These are phyloP conservation scores for Caranx melampygus DNA, from an alignment of 2,113 vertebrate species.

Conservation along the genomic window DNA sequence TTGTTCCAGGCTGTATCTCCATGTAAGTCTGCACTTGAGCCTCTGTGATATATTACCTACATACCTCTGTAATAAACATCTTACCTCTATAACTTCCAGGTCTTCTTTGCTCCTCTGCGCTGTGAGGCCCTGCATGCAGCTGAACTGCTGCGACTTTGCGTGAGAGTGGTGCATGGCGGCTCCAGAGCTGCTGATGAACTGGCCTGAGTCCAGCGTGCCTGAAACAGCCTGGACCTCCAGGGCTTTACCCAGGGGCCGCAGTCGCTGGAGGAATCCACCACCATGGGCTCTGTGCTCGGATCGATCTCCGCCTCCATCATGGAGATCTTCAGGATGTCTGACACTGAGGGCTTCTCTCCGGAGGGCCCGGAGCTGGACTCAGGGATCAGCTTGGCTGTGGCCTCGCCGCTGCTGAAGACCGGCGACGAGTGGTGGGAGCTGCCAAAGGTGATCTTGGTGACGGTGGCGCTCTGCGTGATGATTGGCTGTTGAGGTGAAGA, in stretches of 20 bases:
- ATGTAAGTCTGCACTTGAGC: rapidly evolving
- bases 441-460: conserved; percentile 96
- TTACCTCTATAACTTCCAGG: conserved; percentile 91
- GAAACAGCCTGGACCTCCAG: conserved; percentile 65
- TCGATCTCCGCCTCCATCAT: conserved; percentile 98
- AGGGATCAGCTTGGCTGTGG: conserved; percentile 81
- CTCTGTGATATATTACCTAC: conserved; percentile 1
- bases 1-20: too few relatives aligned
- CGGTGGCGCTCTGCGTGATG: conserved; percentile 93
- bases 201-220: conserved; percentile 77
- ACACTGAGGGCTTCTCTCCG: conserved; percentile 88
- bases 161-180: conserved; percentile 78
- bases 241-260: conserved; percentile 83
- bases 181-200: conserved; percentile 88
- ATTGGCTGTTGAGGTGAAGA: conserved; percentile 86
- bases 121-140: conserved; percentile 87
- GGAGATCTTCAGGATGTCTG: conserved; percentile 97
- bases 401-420: conserved; percentile 86
- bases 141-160: conserved; percentile 80
- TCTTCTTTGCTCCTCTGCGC: conserved; percentile 87
- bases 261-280: conserved; percentile 91
- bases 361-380: conserved; percentile 87
- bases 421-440: conserved; percentile 81
- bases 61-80: not conserved
- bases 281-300: conserved; percentile 87